Conservation (phyloP, 2,797 vertebrate species). For the Erethizon dorsatum region DNA sequence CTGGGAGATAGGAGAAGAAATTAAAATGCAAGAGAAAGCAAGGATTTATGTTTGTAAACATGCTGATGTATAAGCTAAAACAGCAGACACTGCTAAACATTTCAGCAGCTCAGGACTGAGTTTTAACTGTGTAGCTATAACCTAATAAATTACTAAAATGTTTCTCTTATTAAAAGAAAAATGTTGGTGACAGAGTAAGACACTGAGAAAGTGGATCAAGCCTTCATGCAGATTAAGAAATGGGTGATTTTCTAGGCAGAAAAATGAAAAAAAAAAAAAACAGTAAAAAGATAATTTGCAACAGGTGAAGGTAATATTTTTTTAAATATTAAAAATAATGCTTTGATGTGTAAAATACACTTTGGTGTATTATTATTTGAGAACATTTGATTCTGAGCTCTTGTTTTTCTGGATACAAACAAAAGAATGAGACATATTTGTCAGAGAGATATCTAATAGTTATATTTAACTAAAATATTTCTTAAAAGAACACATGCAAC, state of each 20-base stretch:
- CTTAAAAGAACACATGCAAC: background rate
- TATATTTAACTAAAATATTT: conserved; percentile 31
- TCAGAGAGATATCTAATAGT: background rate
- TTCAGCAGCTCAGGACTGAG: background rate
- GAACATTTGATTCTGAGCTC: background rate
- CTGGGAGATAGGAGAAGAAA: background rate
- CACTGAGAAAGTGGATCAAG: background rate
- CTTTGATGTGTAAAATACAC: background rate
- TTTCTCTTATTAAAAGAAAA: conserved; percentile 8
- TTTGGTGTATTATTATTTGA: background rate
- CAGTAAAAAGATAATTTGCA: background rate
- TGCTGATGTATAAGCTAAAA: background rate
- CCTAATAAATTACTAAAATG: background rate
- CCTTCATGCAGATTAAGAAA: background rate
- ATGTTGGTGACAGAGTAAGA: background rate
- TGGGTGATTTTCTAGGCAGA: background rate
- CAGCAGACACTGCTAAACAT: background rate
- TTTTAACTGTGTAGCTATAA: conserved; percentile 1
- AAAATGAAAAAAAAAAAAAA: background rate
- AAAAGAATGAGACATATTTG: background rate
- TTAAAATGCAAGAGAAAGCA: background rate
- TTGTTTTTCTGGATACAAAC: background rate
- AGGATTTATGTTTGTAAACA: background rate
- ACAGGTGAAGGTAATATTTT: background rate
- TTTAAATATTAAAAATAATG: background rate